A percentile compares a stretch with the other conserved stretches of the same genome.
Conservation (phyloP, 2,113 vertebrate species). For the Polypterus senegalus region DNA sequence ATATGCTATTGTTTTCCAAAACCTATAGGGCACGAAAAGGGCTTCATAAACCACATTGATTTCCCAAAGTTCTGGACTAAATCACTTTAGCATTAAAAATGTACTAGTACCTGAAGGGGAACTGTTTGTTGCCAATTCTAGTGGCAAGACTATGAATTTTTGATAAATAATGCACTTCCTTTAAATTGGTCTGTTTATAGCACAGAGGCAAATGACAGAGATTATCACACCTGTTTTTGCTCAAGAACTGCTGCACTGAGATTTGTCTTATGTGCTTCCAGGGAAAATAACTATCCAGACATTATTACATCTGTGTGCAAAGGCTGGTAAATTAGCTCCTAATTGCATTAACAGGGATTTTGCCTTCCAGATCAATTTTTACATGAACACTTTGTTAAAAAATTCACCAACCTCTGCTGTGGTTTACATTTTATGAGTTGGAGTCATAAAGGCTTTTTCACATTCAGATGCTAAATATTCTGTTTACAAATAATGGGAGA, state of each 20-base stretch:
- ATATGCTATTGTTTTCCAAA: slow-evolving; percentile 79
- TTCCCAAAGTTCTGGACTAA: slow-evolving; percentile 75
- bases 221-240: slow-evolving; percentile 90
- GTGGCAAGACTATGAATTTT: slow-evolving; percentile 24
- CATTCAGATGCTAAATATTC: slow-evolving; percentile 72
- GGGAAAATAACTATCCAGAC: slow-evolving; percentile 65
- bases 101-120: slow-evolving; percentile 74
- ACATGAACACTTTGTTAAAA: slow-evolving; percentile 69
- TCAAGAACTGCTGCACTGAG: slow-evolving; percentile 65
- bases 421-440: slow-evolving; percentile 85
- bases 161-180: slow-evolving; percentile 55
- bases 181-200: slow-evolving; percentile 57
- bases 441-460: slow-evolving; percentile 74
- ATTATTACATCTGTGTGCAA: slow-evolving; percentile 82
- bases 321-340: slow-evolving; percentile 87
- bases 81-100: slow-evolving; percentile 78
- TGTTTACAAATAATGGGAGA: slow-evolving; percentile 92
- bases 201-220: slow-evolving; percentile 72
- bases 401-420: slow-evolving; percentile 63
- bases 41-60: slow-evolving; percentile 69
- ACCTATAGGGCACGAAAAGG: slow-evolving; percentile 77
- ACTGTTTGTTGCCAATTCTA: slow-evolving; percentile 64
- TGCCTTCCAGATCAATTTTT: slow-evolving; percentile 86
- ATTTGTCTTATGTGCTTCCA: slow-evolving; percentile 64
- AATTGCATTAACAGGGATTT: slow-evolving; percentile 94